Evolutionary conservation across 1,140 invertebrate genomes (phyloP), one percentile per base, ranked within the genome.

Genomic region (Mycetomoellerius zeteki): DNA sequence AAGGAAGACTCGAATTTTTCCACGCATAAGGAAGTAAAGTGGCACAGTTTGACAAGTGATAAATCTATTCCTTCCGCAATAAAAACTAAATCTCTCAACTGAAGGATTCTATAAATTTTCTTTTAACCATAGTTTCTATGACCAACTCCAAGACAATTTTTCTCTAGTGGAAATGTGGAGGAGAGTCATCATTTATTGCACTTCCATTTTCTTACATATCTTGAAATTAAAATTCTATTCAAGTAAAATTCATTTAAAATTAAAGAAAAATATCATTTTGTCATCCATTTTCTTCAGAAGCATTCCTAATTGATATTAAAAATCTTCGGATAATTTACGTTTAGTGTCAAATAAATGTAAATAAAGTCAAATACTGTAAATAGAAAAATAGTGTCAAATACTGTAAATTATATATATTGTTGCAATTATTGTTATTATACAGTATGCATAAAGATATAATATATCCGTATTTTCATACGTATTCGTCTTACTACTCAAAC

Each of bases 91-190:
- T 67, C 33, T 67, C 10, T 67, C 33, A 67, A 67, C 19, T n/a
- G 10, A 37, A 10, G 1, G 8, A n/a, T 37, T 67, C 19, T 67
- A 67, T 37, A 67, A 67, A 67, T 67, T n/a, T 37, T 33, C 19
- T 37, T 37, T 67, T 65, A 65, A 67, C 33, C 8, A 67, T 67
- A 67, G n/a, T 67, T 37, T n/a, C 64, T 67, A 65, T 65, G 33
- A n/a, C 33, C 30, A 33, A 30, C 14, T 8, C 27, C 30, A 64
- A 64, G 62, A 33, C 27, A 64, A 37, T 67, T 67, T 67, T 67
- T 67, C n/a, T 67, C n/a, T 67, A 10, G 8, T 16, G 4, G 4
- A 67, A 37, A 67, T 67, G 33, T 67, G 19, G 0, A 65, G 64
- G 4, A 37, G 3, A 64, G 27, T 33, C 64, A 65, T 67, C 3